Evolutionary conservation across 2,113 vertebrate species (phyloP), one percentile per base, ranked within the genome.

Genomic region (Eleginops maclovinus): DNA sequence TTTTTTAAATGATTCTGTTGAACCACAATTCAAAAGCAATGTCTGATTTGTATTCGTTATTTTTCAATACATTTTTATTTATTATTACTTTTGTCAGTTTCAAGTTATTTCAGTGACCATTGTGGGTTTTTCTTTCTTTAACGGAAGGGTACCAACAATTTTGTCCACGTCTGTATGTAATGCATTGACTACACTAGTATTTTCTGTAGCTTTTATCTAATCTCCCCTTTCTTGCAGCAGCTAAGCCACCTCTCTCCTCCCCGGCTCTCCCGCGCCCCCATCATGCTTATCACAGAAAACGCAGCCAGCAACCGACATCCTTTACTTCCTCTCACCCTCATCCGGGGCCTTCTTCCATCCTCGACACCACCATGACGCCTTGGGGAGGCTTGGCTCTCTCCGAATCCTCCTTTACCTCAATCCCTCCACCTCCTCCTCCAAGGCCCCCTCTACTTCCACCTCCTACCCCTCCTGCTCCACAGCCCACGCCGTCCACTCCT

Each of bases 381-480:
- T 95, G 96, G 96, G 92, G 85, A 55, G 86, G 90, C 14, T 77
- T 83, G n/a, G 90, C 85, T 21, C 89, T 93, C n/a, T 92, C 91
- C 0, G 93, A 95, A 14, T 93, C 93, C 46, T 95, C 93, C 43
- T 94, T 95, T 24, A 67, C 87, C 9, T 68, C 79, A 49, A 88
- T 94, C 17, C 87, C 89, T 3, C 64, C 64, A 11, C 81, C 74
- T 16, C 51, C 74, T 8, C 82, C 88, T 36, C 62, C 74, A 24
- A 21, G 19, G 4, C 80, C 67, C 14, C 76, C 62, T 51, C 80
- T 7, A 4, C 31, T 31, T 8, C 68, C 63, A 19, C 59, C 72
- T 15, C 51, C 65, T 16, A 49, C 85, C 0, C 78, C 85, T 47
- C 77, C 85, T 22, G 49, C 75, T 67, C 78, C 76, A 31, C 78